phyloP scores from a whole-genome alignment of 2,888 invertebrate genomes.

The Hydriomena furcata region DNA sequence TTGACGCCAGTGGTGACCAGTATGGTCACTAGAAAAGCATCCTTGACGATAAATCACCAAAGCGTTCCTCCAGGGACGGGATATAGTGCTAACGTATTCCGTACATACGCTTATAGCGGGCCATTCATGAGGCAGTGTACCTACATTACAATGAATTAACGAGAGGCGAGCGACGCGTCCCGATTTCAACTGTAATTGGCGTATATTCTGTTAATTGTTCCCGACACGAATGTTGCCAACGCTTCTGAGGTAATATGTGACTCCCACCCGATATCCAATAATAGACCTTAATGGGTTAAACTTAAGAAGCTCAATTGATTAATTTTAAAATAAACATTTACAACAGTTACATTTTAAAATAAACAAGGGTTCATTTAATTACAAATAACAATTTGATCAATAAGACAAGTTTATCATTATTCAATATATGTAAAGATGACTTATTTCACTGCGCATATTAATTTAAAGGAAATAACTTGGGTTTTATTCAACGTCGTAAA shows the following conservation, averaged over 20 bases:
- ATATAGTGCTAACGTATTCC: constrained; percentile 49
- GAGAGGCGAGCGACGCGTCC: constrained; percentile 47
- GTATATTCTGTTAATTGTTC: constrained; percentile 44
- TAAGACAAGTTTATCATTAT: no score
- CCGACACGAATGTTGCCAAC: constrained; percentile 29
- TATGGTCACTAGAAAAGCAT: constrained; percentile 35
- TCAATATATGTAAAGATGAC: no score
- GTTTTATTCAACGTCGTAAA: no score
- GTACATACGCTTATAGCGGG: constrained; percentile 51
- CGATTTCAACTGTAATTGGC: constrained; percentile 56
- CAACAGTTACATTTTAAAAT: no score
- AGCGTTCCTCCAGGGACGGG: constrained; percentile 27
- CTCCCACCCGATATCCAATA: constrained; percentile 1
- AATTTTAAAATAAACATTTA: no score
- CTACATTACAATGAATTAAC: constrained; percentile 63
- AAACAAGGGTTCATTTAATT: neutral
- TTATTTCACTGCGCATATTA: no score
- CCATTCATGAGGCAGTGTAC: constrained; percentile 57
- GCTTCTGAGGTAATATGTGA: constrained; percentile 17
- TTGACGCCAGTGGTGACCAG: constrained; percentile 38
- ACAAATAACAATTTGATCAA: no score
- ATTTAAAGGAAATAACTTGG: constrained; percentile 29
- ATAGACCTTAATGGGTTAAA: neutral
- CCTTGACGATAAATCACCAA: constrained; percentile 48
- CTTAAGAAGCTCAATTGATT: neutral